Evolutionary conservation across 2,113 vertebrate species (phyloP).

Genomic region (Dunckerocampus dactyliophorus): DNA sequence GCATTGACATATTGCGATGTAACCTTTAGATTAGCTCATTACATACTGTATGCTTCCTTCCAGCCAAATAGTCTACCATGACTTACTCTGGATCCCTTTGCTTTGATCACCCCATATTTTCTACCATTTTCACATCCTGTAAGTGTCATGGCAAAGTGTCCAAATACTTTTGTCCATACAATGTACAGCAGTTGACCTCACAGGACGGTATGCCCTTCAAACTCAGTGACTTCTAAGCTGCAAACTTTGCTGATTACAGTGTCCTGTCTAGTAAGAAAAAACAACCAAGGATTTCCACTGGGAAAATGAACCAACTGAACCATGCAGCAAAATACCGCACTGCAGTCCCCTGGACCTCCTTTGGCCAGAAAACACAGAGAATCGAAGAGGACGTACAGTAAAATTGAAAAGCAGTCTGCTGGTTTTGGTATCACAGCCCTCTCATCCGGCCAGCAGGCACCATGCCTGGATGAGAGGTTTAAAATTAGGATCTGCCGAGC

Average conservation of each 20-base stretch:
- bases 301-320: conserved; percentile 8
- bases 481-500: conserved; percentile 35
- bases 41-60: conserved; percentile 16
- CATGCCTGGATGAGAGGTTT: conserved; percentile 19
- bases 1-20: conserved; percentile 11
- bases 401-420: conserved; percentile 17
- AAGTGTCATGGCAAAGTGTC: too few relatives aligned
- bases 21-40: conserved; percentile 29
- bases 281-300: neutral
- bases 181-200: neutral
- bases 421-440: conserved; percentile 24
- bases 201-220: neutral
- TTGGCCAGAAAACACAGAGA: neutral
- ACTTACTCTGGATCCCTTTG: too few relatives aligned
- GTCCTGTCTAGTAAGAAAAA: neutral
- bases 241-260: neutral
- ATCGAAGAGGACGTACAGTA: neutral
- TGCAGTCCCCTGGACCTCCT: conserved; percentile 15
- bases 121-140: too few relatives aligned
- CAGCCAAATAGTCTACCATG: neutral
- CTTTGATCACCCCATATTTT: too few relatives aligned
- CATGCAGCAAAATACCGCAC: conserved; percentile 1
- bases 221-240: neutral
- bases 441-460: conserved; percentile 14
- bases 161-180: neutral